Evolutionary conservation across 2,113 vertebrate genomes (phyloP).

Genomic region (Laterallus jamaicensis): DNA sequence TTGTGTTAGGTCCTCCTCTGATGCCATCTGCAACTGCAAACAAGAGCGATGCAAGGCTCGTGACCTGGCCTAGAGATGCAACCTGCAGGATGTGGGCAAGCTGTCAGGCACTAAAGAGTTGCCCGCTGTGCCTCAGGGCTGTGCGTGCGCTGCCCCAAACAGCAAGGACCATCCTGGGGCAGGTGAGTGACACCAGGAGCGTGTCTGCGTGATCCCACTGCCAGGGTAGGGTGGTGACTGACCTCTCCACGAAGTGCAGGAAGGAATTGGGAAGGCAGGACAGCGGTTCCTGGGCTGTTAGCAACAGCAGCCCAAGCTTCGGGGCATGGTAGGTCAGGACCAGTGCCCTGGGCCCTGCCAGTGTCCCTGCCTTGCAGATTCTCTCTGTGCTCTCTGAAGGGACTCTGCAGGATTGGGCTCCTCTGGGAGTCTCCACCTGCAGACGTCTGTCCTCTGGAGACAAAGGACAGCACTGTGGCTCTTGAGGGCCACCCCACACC

Average conservation of each 20-base stretch:
- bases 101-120: background rate
- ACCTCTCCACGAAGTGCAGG: background rate
- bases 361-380: fast-evolving
- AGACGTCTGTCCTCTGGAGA: background rate
- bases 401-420: background rate
- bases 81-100: background rate
- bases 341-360: no score
- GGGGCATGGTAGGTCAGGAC: background rate
- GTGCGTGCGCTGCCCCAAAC: background rate
- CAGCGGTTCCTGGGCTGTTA: background rate
- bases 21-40: background rate
- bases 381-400: background rate
- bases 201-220: background rate
- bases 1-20: background rate
- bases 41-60: background rate
- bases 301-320: background rate
- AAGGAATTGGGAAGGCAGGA: background rate
- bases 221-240: background rate
- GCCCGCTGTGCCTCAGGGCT: background rate
- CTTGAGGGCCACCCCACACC: fast-evolving
- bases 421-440: background rate
- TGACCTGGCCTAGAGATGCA: background rate
- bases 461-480: no score
- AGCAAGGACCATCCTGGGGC: no score
- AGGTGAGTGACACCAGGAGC: background rate